Percentiles rank a stretch among this genome's conserved stretches.
Evolutionary conservation across 2,888 invertebrate species (phyloP).

Genomic region (Hyppa rectilinea): DNA sequence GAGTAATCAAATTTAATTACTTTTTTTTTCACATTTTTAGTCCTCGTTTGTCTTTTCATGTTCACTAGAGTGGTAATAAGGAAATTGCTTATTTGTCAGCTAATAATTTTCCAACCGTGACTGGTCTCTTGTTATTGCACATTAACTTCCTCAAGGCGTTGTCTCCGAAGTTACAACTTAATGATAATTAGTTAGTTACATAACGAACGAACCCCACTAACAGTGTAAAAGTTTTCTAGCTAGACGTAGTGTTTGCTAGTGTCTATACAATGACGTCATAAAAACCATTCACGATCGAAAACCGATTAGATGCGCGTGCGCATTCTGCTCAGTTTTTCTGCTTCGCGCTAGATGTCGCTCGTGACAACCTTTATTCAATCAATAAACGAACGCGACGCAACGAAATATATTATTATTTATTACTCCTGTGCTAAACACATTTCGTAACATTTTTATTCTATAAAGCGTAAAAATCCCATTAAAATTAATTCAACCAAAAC

Average conservation of each 20-base stretch:
- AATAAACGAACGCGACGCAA: slow-evolving; percentile 65
- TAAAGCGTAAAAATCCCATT: slow-evolving; percentile 90
- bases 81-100: slow-evolving; percentile 83
- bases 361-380: slow-evolving; percentile 68
- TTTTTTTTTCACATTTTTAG: slow-evolving; percentile 59
- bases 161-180: slow-evolving; percentile 78
- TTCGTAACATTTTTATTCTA: slow-evolving; percentile 89
- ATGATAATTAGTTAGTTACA: slow-evolving; percentile 75
- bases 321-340: slow-evolving; percentile 74
- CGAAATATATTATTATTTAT: slow-evolving; percentile 81
- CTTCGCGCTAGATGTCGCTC: slow-evolving; percentile 81
- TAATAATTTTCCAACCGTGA: slow-evolving; percentile 84
- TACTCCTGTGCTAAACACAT: slow-evolving; percentile 85
- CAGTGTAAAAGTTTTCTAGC: slow-evolving; percentile 58
- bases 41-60: slow-evolving; percentile 75
- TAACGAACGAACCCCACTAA: slow-evolving; percentile 59
- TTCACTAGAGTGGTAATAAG: slow-evolving; percentile 81
- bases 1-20: slow-evolving; percentile 48
- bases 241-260: slow-evolving; percentile 53
- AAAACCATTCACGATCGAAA: slow-evolving; percentile 68
- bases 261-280: slow-evolving; percentile 61
- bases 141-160: slow-evolving; percentile 83
- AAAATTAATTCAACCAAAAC: slow-evolving; percentile 90
- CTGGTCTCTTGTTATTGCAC: slow-evolving; percentile 83
- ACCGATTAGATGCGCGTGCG: slow-evolving; percentile 83